Evolutionary conservation across 2,113 vertebrate species (phyloP), one percentile per base, ranked within the genome.

Genomic region (Ciconia maguari): DNA sequence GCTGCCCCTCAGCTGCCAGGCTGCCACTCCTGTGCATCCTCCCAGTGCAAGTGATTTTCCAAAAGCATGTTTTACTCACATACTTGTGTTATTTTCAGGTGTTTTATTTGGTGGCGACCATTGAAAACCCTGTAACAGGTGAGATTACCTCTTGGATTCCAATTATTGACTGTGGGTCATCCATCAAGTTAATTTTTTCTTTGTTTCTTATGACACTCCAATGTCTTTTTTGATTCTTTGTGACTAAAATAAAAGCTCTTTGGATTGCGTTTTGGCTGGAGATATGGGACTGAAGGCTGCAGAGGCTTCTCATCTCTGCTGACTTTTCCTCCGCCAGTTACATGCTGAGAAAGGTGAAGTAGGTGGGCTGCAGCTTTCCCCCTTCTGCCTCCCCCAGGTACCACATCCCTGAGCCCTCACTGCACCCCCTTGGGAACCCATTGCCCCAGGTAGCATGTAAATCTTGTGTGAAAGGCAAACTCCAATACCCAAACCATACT

Each of bases 391-490:
- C 27, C 15, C 9, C 16, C 41, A 51, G 17, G 9, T 49, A 49
- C 17, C 0, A 0, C 9, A 44, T 14, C 18, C 21, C 6, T 1
- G 51, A 83, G 29, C 19, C 38, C 32, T 71, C 10, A 8, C 21
- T 86, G 42, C 30, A 64, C 9, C 19, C 20, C 4, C 6, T 68
- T 49, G 54, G 64, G 26, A 77, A 26, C 7, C 4, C 29, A 32
- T 13, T 70, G 30, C 3, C 44, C 14, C 32, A 72, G 7, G 15
- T 51, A 38, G 17, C n/a, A 25, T 9, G 15, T 19, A 62, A 41
- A 38, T 16, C 61, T 60, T 38, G 32, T 1, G 1, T 48, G 38
- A 76, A 75, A 79, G 38, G 20, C 24, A 92, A 82, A 48, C 48
- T 10, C 48, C 72, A 29, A 71, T 32, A 66, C 25, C 19, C 27